Evolutionary conservation across 2,797 vertebrate species (phyloP).

Genomic region (Leptoclinus maculatus): DNA sequence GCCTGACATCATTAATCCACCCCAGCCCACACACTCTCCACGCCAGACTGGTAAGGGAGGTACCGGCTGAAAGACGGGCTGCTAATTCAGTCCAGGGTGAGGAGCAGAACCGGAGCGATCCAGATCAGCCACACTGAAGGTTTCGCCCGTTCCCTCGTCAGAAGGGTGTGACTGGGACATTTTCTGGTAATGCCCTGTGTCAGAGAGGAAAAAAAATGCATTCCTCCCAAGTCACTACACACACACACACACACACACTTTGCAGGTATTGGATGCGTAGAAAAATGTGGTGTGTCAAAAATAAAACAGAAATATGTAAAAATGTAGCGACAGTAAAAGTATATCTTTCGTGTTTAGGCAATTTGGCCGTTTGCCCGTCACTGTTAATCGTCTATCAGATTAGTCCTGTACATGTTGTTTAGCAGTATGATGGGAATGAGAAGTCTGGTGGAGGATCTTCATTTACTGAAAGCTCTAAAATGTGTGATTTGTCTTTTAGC

Average conservation of each 20-base stretch:
- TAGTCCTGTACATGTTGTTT: neutral
- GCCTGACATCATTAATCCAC: conserved; percentile 74
- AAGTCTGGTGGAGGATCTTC: neutral
- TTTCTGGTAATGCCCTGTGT: conserved; percentile 40
- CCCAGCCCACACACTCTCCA: conserved; percentile 64
- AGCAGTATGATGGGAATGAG: neutral
- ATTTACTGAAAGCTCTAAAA: conserved; percentile 10
- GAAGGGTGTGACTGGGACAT: conserved; percentile 56
- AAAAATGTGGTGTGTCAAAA: neutral
- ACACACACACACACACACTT: conserved; percentile 35
- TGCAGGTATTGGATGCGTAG: neutral
- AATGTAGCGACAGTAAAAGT: neutral
- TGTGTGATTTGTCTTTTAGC: neutral
- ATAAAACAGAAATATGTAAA: neutral
- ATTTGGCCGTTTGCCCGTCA: neutral
- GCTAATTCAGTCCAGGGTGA: conserved; percentile 64
- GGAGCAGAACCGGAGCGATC: conserved; percentile 65
- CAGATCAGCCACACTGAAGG: conserved; percentile 56
- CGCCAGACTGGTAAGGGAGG: conserved; percentile 68
- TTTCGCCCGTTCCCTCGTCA: conserved; percentile 29
- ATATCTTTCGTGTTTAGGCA: neutral
- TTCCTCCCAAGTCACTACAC: conserved; percentile 7
- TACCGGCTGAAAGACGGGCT: conserved; percentile 44
- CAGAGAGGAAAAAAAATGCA: conserved; percentile 4
- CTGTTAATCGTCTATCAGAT: neutral